Conservation (phyloP, 1,140 invertebrate species). For the Neoseiulus cucumeris region DNA sequence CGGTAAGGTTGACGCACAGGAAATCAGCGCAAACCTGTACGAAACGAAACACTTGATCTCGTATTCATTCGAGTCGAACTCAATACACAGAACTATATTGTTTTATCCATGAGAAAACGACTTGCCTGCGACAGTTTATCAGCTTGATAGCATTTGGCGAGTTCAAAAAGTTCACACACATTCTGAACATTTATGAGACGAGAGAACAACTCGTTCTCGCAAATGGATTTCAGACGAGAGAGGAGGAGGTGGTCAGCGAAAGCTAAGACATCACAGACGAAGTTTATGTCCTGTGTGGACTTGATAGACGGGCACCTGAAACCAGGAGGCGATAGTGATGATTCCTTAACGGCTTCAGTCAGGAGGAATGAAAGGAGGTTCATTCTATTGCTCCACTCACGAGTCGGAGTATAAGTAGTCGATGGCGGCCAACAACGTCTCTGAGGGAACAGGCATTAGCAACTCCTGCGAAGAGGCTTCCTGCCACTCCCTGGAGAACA, state of each 20-base stretch:
- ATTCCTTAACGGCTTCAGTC: too few species aligned
- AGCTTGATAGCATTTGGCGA: background rate
- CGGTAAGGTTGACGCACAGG: background rate
- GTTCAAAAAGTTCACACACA: background rate
- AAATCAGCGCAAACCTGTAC: background rate
- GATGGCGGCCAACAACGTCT: too few species aligned
- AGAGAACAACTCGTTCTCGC: background rate
- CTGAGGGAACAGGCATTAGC: too few species aligned
- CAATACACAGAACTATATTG: background rate
- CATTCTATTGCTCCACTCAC: too few species aligned
- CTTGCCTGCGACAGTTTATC: background rate
- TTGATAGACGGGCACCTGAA: background rate
- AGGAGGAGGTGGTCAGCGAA: background rate
- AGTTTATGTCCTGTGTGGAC: background rate
- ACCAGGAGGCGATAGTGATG: background rate
- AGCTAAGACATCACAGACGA: background rate
- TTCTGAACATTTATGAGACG: background rate
- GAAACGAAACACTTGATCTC: background rate
- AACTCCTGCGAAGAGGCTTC: background rate
- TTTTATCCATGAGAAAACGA: background rate
- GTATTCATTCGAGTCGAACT: background rate
- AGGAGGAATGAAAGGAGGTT: too few species aligned
- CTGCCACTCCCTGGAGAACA: background rate
- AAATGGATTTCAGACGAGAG: background rate
- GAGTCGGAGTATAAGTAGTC: too few species aligned